Percentiles rank a stretch among this genome's conserved stretches.
These are phyloP conservation scores for Oryzias melastigma DNA, from an alignment of 2,113 vertebrate species.

Conservation along the genomic window DNA sequence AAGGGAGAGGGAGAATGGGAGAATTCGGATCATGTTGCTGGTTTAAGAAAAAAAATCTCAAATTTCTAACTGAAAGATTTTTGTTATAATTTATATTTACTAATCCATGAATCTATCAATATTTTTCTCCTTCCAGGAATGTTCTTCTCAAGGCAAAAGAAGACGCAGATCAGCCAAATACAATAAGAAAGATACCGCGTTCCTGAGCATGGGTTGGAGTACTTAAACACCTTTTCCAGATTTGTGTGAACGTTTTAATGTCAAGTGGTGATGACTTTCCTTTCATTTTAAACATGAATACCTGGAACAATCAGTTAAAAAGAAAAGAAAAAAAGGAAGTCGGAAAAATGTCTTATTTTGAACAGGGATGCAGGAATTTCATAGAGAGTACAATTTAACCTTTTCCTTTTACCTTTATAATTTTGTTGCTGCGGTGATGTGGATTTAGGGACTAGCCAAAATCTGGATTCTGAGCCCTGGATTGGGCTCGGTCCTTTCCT, in stretches of 20 bases:
- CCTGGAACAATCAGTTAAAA: too few species aligned
- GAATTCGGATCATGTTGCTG: too few species aligned
- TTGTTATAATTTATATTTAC: too few species aligned
- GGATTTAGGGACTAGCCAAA: not conserved
- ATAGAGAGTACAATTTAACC: not conserved
- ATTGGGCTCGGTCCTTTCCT: not conserved
- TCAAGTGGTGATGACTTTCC: not conserved
- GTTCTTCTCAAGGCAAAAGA: not conserved
- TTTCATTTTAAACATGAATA: not conserved
- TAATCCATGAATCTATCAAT: not conserved
- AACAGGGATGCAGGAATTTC: not conserved
- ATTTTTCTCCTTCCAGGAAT: not conserved
- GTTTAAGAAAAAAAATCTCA: conserved; percentile 10
- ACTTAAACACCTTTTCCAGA: conserved; percentile 6
- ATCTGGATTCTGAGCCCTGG: conserved; percentile 1
- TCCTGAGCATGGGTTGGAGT: conserved; percentile 34
- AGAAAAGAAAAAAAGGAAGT: too few species aligned
- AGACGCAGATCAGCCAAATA: not conserved
- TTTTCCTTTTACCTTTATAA: conserved; percentile 1
- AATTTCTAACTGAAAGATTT: conserved; percentile 25
- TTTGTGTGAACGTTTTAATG: not conserved
- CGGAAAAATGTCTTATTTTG: too few species aligned
- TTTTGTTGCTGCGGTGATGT: conserved; percentile 1
- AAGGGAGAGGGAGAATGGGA: too few species aligned
- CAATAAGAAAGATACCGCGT: not conserved